Conservation (phyloP, 2,113 vertebrate species). For the Muscicapa adusta region DNA sequence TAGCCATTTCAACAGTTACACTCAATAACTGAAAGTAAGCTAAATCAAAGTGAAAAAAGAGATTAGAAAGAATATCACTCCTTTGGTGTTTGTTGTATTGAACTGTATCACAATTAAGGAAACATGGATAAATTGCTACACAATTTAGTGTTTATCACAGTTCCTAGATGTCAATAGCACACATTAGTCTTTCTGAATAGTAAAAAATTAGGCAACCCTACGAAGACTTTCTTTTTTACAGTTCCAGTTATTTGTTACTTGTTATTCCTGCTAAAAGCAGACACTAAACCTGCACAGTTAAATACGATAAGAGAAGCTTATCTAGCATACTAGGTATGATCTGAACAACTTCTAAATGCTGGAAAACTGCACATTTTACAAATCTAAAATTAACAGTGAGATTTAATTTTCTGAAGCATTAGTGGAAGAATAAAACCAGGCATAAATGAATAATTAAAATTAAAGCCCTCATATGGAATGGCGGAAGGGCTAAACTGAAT, state of each 20-base stretch:
- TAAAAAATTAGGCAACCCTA: not conserved
- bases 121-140: not conserved
- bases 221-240: not conserved
- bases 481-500: not conserved
- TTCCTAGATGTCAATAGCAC: not conserved
- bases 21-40: not conserved
- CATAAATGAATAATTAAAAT: not conserved
- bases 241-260: not conserved
- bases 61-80: not conserved
- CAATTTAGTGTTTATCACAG: not conserved
- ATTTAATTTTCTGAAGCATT: not conserved
- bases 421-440: not conserved
- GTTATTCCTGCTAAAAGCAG: not conserved
- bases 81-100: not conserved
- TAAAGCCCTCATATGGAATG: not conserved
- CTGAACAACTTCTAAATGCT: not conserved
- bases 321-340: not conserved
- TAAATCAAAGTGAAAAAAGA: not conserved
- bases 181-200: not conserved
- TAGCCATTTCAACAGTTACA: rapidly evolving
- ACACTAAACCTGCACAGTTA: not conserved
- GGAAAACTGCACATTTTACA: not conserved
- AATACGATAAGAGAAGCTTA: not conserved
- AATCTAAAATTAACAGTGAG: not conserved
- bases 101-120: not conserved